These are phyloP conservation scores for Eueremaeus valkanovi DNA, from an alignment of 2,888 invertebrate species.

Conservation along the genomic window DNA sequence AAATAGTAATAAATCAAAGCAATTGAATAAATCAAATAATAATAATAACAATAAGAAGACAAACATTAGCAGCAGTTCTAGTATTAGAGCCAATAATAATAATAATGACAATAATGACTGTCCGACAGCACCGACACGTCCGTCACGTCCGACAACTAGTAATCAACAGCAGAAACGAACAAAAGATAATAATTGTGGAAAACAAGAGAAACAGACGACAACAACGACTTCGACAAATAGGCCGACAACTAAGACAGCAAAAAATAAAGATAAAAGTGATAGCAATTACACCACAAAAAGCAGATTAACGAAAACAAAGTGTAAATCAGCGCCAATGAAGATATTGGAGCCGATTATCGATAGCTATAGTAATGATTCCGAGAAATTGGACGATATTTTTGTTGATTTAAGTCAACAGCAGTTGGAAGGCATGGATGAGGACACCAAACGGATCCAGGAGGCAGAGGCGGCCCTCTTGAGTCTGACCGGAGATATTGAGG, in stretches of 20 bases:
- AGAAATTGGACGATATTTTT: constrained; percentile 9
- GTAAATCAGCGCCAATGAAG: neutral
- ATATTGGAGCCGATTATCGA: neutral
- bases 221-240: neutral
- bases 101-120: neutral
- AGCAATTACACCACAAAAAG: neutral
- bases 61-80: neutral
- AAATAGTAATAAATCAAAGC: neutral
- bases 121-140: neutral
- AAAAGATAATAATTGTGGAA: constrained; percentile 11
- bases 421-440: constrained; percentile 63
- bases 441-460: constrained; percentile 68
- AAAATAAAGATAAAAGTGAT: neutral
- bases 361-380: constrained; percentile 10
- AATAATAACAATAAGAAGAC: neutral
- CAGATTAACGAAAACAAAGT: neutral
- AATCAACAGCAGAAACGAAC: neutral
- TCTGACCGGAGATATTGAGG: constrained; percentile 74
- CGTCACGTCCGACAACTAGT: constrained; percentile 13
- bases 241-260: neutral
- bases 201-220: neutral
- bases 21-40: constrained; percentile 9
- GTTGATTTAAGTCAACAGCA: neutral
- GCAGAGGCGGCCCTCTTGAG: constrained; percentile 82
- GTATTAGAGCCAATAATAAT: neutral